Evolutionary conservation across 2,113 vertebrate species (phyloP).

Genomic region (Heterocephalus glaber): DNA sequence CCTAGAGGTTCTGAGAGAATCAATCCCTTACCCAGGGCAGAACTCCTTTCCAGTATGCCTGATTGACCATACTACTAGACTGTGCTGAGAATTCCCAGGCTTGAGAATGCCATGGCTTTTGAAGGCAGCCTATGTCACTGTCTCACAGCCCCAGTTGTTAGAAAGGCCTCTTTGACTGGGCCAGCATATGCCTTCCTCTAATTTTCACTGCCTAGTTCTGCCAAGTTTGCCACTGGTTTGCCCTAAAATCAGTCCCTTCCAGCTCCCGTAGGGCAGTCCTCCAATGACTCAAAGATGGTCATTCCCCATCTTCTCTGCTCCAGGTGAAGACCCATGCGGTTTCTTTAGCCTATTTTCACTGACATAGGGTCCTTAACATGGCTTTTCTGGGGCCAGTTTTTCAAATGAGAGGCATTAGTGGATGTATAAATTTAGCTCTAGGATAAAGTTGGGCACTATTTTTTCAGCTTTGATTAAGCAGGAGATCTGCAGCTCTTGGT

Average conservation of each 20-base stretch:
- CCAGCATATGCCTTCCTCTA: neutral
- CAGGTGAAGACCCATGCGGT: neutral
- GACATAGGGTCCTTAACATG: neutral
- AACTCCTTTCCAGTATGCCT: neutral
- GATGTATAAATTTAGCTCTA: slow-evolving; percentile 74
- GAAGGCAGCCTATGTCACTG: neutral
- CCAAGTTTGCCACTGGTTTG: neutral
- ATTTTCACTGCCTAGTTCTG: neutral
- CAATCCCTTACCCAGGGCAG: neutral
- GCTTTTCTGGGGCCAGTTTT: neutral
- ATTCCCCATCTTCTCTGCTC: neutral
- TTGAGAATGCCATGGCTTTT: neutral
- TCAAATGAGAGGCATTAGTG: neutral
- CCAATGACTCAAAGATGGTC: neutral
- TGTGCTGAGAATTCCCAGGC: neutral
- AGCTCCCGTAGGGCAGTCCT: neutral
- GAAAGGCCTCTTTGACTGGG: neutral
- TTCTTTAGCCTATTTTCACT: neutral
- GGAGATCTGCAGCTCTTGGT: neutral
- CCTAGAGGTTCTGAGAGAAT: neutral
- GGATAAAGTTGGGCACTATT: slow-evolving; percentile 57
- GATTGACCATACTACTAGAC: neutral
- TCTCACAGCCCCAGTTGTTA: neutral
- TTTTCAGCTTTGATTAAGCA: slow-evolving; percentile 61
- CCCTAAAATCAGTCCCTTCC: neutral